These are phyloP conservation scores for Chloroceryle aenea DNA, from an alignment of 2,113 vertebrate species.

Conservation along the genomic window DNA sequence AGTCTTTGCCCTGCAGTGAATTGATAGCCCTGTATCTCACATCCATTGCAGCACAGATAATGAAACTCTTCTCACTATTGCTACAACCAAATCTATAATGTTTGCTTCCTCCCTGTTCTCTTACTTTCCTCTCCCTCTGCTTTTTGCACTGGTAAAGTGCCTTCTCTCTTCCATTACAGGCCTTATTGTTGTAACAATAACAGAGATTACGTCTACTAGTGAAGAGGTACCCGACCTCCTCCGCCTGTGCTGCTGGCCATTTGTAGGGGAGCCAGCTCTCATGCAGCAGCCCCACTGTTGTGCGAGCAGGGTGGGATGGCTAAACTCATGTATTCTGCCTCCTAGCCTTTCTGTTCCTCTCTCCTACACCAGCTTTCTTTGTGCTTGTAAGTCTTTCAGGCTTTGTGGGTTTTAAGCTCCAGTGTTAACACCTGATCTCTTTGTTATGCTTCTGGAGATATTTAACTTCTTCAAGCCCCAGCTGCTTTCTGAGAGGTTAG, in stretches of 20 bases:
- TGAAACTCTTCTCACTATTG: accelerated
- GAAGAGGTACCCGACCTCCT: background rate
- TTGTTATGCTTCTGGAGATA: constrained; percentile 7
- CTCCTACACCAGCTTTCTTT: background rate
- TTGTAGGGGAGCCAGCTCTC: background rate
- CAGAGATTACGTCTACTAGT: background rate
- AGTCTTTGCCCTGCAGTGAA: background rate
- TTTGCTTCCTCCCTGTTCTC: background rate
- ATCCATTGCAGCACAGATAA: background rate
- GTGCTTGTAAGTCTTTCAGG: background rate
- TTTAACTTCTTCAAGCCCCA: background rate
- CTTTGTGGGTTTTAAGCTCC: background rate
- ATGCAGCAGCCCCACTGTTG: background rate
- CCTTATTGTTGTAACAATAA: background rate
- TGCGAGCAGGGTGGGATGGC: background rate
- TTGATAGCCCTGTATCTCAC: accelerated
- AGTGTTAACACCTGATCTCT: background rate
- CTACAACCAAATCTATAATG: background rate
- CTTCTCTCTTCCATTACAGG: background rate
- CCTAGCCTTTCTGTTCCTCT: background rate
- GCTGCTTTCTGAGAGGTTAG: background rate
- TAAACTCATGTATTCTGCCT: background rate
- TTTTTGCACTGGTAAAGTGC: background rate
- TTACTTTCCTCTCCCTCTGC: background rate
- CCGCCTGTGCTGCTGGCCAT: background rate